Evolutionary conservation across 2,797 vertebrate species (phyloP).

Genomic region (Hipposideros larvatus): DNA sequence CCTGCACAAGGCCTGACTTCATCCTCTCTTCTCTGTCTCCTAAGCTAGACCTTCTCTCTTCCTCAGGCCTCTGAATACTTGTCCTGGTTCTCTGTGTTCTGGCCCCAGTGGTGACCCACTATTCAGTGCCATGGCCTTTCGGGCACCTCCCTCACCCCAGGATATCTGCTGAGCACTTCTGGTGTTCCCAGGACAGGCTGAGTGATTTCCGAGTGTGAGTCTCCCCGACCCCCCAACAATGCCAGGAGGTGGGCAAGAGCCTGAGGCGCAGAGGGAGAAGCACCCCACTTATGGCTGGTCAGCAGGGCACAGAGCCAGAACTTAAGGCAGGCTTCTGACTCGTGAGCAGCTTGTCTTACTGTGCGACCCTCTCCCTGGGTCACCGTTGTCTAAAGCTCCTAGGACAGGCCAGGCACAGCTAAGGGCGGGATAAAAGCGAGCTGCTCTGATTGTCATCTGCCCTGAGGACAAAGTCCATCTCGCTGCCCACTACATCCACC

Average conservation of each 20-base stretch:
- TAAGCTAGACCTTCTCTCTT: background rate
- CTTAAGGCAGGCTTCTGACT: background rate
- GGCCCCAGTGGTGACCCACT: background rate
- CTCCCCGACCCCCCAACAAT: background rate
- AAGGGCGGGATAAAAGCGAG: background rate
- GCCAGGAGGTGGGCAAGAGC: background rate
- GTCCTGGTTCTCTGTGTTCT: background rate
- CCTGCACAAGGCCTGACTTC: background rate
- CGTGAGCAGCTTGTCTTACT: background rate
- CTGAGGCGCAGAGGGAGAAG: background rate
- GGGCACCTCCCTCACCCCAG: background rate
- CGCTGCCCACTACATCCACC: background rate
- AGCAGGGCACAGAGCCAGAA: background rate
- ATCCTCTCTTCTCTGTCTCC: background rate
- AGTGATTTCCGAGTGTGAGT: background rate
- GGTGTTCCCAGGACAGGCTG: background rate
- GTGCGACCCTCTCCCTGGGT: background rate
- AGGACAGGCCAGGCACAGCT: background rate
- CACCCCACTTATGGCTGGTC: background rate
- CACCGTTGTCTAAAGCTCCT: background rate
- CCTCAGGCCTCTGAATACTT: background rate
- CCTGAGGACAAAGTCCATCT: background rate
- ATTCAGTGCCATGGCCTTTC: background rate
- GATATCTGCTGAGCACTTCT: background rate
- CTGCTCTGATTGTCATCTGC: background rate